Percentiles rank a stretch among this genome's conserved stretches.
phyloP scores from a whole-genome alignment of 2,888 invertebrate genomes.

The Megalurothrips usitatus region DNA sequence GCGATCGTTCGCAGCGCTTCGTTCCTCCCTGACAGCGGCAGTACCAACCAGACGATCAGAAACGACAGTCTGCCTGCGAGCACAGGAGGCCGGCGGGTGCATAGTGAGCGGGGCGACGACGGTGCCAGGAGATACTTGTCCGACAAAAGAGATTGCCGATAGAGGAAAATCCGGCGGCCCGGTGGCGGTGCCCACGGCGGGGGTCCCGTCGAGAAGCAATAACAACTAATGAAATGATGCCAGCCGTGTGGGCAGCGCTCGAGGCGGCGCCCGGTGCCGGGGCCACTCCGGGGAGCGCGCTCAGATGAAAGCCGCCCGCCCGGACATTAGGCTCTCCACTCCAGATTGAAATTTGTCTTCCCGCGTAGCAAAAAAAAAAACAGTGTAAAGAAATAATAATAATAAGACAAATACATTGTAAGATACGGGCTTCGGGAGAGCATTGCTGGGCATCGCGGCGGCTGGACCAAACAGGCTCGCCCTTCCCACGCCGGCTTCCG shows the following conservation, averaged over 20 bases:
- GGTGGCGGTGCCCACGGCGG: not conserved
- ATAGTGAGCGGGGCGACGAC: not conserved
- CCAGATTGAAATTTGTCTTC: not conserved
- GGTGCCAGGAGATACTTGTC: not conserved
- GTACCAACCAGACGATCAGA: not conserved
- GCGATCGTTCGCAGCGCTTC: not conserved
- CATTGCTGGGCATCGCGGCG: no score
- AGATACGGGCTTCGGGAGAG: no score
- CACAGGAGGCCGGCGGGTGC: not conserved
- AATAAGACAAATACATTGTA: not conserved
- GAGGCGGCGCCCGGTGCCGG: no score
- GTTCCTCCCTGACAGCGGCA: no score
- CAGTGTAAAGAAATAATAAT: not conserved
- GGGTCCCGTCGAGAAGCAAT: not conserved
- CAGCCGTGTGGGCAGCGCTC: not conserved
- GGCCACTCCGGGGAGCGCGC: no score
- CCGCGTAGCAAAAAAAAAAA: not conserved
- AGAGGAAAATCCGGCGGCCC: not conserved
- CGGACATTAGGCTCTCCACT: not conserved
- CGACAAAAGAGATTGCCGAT: not conserved
- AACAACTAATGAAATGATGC: not conserved
- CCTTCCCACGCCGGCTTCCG: no score
- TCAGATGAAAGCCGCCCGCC: not conserved
- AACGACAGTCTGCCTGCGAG: not conserved
- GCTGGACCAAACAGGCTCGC: no score